Evolutionary conservation across 2,888 invertebrate species (phyloP).

Genomic region (Dorcus parallelipipedus): DNA sequence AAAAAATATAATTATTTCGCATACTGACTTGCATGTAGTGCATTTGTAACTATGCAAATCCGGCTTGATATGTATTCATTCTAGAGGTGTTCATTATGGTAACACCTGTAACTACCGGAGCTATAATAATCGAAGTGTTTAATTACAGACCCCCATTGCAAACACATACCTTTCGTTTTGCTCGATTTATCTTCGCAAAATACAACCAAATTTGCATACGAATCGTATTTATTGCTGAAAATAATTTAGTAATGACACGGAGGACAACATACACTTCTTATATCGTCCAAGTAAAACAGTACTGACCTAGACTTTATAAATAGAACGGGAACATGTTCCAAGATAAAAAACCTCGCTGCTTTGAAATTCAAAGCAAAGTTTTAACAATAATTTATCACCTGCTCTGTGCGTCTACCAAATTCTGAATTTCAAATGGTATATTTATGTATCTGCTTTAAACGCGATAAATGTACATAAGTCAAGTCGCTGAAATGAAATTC

Average conservation of each 20-base stretch:
- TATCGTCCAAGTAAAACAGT: background rate
- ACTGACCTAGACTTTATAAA: constrained; percentile 23
- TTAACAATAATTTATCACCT: constrained; percentile 15
- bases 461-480: too few species aligned
- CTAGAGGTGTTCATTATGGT: constrained; percentile 13
- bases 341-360: constrained; percentile 20
- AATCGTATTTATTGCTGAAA: too few species aligned
- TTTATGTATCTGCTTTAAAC: too few species aligned
- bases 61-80: constrained; percentile 16
- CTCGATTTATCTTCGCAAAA: background rate
- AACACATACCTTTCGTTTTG: too few species aligned
- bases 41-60: constrained; percentile 14
- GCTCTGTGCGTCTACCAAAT: constrained; percentile 7
- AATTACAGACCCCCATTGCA: constrained; percentile 4
- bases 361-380: constrained; percentile 17
- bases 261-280: too few species aligned
- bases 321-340: constrained; percentile 16
- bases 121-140: constrained; percentile 12
- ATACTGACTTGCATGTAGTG: background rate
- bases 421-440: background rate
- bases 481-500: too few species aligned
- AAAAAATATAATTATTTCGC: too few species aligned
- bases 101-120: constrained; percentile 17
- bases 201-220: background rate
- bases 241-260: too few species aligned